Evolutionary conservation across 2,797 vertebrate species (phyloP).

Genomic region (Oophaga sylvatica): DNA sequence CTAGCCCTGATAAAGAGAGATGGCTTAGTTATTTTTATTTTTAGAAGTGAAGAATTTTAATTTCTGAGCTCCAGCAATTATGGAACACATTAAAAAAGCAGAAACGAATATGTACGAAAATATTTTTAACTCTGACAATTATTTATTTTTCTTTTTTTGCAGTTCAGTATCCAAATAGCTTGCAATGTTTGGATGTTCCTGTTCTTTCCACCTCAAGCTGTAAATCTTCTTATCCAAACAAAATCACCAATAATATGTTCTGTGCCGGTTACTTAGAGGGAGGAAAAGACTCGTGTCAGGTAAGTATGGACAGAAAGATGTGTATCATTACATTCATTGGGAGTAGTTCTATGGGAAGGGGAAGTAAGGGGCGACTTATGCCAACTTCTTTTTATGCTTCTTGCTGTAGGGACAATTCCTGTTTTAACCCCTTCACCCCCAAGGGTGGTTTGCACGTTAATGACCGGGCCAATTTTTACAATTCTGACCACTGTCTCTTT

Average conservation of each 20-base stretch:
- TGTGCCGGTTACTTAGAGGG: conserved; percentile 62
- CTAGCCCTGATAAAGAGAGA: too few species aligned
- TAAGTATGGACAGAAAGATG: conserved; percentile 9
- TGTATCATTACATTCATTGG: not conserved
- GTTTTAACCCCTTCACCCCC: too few species aligned
- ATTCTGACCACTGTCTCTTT: too few species aligned
- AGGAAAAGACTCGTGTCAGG: conserved; percentile 65
- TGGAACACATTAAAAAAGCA: too few species aligned
- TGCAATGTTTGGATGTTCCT: conserved; percentile 59
- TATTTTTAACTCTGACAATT: not conserved
- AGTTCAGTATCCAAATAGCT: conserved; percentile 49
- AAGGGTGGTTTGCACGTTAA: too few species aligned
- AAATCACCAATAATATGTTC: conserved; percentile 61
- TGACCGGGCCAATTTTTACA: too few species aligned
- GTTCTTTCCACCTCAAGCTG: conserved; percentile 53
- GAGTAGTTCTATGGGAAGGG: not conserved
- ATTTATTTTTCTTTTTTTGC: conserved; percentile 1
- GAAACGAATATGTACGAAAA: not conserved
- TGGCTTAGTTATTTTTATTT: too few species aligned
- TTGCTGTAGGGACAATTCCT: too few species aligned
- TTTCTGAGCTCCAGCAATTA: too few species aligned
- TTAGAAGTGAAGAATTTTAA: too few species aligned
- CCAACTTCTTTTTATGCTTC: not conserved
- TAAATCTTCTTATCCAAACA: conserved; percentile 28
- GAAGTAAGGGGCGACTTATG: not conserved